Evolutionary conservation across 2,888 invertebrate genomes (phyloP).

Genomic region (Catocala sponsa): DNA sequence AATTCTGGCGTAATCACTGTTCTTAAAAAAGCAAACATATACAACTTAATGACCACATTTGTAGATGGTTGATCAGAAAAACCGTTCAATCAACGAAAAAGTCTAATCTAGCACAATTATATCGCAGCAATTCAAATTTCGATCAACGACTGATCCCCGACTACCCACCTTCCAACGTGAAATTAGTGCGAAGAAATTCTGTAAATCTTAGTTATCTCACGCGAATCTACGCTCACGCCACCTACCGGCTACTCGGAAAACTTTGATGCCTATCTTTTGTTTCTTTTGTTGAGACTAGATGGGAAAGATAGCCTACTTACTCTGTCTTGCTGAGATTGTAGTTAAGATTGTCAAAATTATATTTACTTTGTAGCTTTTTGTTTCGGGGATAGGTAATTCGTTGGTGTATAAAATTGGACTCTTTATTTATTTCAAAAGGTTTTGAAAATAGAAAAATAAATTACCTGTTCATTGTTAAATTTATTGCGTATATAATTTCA

Average conservation of each 20-base stretch:
- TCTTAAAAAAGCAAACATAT: no score
- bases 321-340: constrained; percentile 7
- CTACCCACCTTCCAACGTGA: neutral
- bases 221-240: constrained; percentile 65
- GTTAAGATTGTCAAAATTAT: constrained; percentile 7
- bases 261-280: constrained; percentile 52
- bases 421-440: no score
- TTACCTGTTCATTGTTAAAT: no score
- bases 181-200: constrained; percentile 27
- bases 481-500: no score
- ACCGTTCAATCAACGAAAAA: neutral
- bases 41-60: no score
- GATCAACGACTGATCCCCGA: neutral
- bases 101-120: neutral
- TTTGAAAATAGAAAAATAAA: no score
- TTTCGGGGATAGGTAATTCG: no score
- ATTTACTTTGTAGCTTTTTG: neutral
- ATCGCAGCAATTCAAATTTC: constrained; percentile 6
- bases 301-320: constrained; percentile 32
- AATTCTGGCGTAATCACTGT: no score
- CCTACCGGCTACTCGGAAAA: constrained; percentile 53
- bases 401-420: no score
- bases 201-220: constrained; percentile 62
- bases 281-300: constrained; percentile 56
- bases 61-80: neutral